Evolutionary conservation across 1,140 invertebrate species (phyloP), one percentile per base, ranked within the genome.

Genomic region (Dysdera silvatica): DNA sequence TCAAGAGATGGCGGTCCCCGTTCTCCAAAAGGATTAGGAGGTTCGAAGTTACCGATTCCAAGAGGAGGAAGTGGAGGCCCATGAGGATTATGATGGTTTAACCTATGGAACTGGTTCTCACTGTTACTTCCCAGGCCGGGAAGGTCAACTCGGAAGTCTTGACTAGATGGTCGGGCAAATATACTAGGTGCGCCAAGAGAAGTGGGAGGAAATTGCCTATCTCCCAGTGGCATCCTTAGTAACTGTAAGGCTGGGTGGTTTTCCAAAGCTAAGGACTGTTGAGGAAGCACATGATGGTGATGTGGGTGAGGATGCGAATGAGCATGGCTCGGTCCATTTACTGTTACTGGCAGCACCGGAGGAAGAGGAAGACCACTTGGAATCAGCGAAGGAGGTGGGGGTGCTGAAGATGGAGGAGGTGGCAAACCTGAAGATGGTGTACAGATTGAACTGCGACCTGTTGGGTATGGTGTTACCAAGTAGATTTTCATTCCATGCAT

Each of bases 401-500:
- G 52, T 18, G 61, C 10, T n/a, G n/a, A n/a, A n/a, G n/a, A n/a
- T n/a, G n/a, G n/a, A n/a, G n/a, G n/a, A 16, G 53, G 61, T 6
- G 52, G 61, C 35, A 61, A n/a, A n/a, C 74, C 68, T 3, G 58
- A 48, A 41, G 71, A 68, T 14, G 72, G 70, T 49, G 68, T 58
- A 16, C 62, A 20, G 65, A 51, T 45, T 33, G 61, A 63, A 53
- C 51, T 63, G 24, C 61, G 52, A 31, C 61, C 45, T 20, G 52
- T 45, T 48, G 55, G 61, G 53, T 63, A 63, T 28, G 61, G 61
- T 28, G 61, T 64, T 26, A 91, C 87, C 26, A 88, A 82, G 78
- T 95, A 97, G 68, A 97, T 91, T 74, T 94, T 89, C 63, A 95
- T 86, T 20, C 93, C 93, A 74, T 97, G 94, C 54, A 87, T 84